These are phyloP conservation scores for Dimorphilus gyrociliatus DNA, from an alignment of 2,888 invertebrate species.

Conservation along the genomic window DNA sequence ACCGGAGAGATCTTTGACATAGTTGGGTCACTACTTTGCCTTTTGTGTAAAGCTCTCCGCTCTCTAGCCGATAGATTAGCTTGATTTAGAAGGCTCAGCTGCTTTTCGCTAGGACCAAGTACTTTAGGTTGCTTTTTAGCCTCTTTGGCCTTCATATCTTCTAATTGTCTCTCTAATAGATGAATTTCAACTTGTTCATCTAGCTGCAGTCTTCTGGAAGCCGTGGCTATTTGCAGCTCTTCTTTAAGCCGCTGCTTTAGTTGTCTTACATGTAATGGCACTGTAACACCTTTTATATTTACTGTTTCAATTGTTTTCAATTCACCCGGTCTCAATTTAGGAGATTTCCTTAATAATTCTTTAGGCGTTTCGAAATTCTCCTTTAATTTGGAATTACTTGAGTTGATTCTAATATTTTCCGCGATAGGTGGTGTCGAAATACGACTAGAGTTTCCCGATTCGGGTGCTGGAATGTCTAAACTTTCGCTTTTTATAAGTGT, in stretches of 20 bases:
- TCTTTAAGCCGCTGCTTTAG: conserved; percentile 37
- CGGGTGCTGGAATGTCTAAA: too few species aligned
- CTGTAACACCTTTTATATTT: conserved; percentile 27
- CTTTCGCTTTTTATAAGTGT: too few species aligned
- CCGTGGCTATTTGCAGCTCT: conserved; percentile 39
- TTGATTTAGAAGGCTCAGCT: conserved; percentile 2
- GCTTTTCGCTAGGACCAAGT: conserved; percentile 6
- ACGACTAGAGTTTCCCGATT: too few species aligned
- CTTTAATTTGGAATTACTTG: too few species aligned
- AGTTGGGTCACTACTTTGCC: conserved; percentile 44
- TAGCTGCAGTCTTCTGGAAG: conserved; percentile 30
- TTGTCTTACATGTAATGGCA: conserved; percentile 31
- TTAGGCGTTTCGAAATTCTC: too few species aligned
- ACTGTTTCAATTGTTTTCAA: conserved; percentile 10
- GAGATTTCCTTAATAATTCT: too few species aligned
- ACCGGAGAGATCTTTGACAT: conserved; percentile 42
- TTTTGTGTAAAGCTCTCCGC: conserved; percentile 37
- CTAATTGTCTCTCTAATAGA: conserved; percentile 26
- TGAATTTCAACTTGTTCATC: conserved; percentile 39
- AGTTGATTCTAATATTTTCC: too few species aligned
- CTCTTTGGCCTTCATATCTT: conserved; percentile 12
- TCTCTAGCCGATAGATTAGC: conserved; percentile 1
- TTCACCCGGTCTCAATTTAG: too few species aligned
- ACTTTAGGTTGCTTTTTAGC: conserved; percentile 6
- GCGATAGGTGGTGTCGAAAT: too few species aligned